Conservation (phyloP, 1,140 invertebrate genomes). For the Hetaerina americana region DNA sequence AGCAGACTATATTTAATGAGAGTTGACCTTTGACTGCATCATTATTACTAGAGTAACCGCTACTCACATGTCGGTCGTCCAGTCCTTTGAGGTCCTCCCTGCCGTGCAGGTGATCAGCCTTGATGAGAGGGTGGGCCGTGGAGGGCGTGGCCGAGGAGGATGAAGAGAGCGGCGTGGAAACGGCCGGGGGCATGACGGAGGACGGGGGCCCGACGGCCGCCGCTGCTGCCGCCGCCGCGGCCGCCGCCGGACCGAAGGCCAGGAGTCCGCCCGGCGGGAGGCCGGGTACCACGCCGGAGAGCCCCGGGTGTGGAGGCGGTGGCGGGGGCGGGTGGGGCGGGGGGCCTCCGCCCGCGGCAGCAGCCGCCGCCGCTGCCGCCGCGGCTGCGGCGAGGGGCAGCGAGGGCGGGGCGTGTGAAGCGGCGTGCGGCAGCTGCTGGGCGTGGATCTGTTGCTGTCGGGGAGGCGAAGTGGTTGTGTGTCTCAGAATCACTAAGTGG, state of each 20-base stretch:
- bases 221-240: conserved; percentile 17
- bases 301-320: background rate
- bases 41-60: background rate
- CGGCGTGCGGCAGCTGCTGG: conserved; percentile 36
- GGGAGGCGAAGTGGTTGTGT: too few relatives aligned
- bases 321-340: background rate
- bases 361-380: conserved; percentile 20
- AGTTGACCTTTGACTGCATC: background rate
- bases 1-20: too few relatives aligned
- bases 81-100: conserved; percentile 25
- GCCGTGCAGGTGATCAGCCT: conserved; percentile 1
- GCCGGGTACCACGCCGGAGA: background rate
- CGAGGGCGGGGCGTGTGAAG: conserved; percentile 14
- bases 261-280: background rate
- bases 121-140: conserved; percentile 4
- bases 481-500: background rate
- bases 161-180: background rate
- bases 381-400: conserved; percentile 17
- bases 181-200: conserved; percentile 17
- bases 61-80: conserved; percentile 29
- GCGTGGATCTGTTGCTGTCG: conserved; percentile 46
- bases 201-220: conserved; percentile 14
- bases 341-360: background rate
- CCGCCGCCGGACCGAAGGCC: conserved; percentile 16
- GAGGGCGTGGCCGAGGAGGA: conserved; percentile 9